Conservation (phyloP, 2,113 vertebrate genomes). For the Emydura subglobosa region DNA sequence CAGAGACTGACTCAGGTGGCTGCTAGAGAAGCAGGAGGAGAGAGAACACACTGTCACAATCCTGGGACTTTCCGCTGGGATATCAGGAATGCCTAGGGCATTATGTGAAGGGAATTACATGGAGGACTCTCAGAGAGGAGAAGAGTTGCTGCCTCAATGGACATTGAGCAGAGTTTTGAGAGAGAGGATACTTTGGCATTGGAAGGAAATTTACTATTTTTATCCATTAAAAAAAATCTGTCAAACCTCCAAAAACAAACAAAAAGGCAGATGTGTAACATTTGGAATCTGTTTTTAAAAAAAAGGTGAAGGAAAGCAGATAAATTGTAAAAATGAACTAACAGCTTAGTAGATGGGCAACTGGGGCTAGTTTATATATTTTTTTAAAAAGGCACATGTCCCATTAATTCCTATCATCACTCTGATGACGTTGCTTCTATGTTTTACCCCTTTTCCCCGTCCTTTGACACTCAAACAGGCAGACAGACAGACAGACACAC, state of each 20-base stretch:
- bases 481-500: no score
- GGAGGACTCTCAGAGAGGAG: background rate
- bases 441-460: background rate
- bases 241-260: background rate
- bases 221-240: background rate
- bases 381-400: background rate
- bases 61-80: fast-evolving
- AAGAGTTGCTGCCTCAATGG: background rate
- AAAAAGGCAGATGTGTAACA: background rate
- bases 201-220: background rate
- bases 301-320: background rate
- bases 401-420: background rate
- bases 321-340: background rate
- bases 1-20: background rate
- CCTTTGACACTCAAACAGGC: background rate
- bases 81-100: background rate
- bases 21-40: background rate
- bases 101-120: constrained; percentile 3
- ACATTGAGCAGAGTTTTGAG: background rate
- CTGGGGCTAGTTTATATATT: background rate
- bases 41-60: background rate
- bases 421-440: background rate
- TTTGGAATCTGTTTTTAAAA: background rate
- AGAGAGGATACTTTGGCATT: background rate
- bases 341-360: background rate